Conservation (phyloP, 2,113 vertebrate genomes). For the Syrmaticus mikado region DNA sequence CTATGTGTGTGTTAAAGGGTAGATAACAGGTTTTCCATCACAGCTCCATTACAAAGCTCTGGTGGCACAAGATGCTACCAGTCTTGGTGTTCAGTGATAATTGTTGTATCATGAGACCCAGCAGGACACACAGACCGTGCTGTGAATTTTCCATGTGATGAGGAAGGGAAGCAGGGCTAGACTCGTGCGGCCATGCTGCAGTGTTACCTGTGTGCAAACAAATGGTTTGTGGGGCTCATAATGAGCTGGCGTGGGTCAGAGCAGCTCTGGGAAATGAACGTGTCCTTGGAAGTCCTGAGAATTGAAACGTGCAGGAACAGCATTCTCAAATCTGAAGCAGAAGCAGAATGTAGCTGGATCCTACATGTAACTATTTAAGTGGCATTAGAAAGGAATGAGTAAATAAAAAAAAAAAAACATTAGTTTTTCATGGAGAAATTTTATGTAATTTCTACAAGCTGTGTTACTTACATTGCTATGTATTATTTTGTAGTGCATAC, state of each 20-base stretch:
- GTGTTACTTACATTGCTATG: neutral
- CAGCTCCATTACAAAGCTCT: neutral
- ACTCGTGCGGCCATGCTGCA: neutral
- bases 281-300: neutral
- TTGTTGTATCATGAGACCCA: neutral
- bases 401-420: accelerated
- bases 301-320: accelerated
- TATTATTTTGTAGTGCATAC: neutral
- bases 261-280: neutral
- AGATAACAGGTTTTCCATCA: neutral
- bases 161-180: neutral
- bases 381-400: neutral
- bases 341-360: neutral
- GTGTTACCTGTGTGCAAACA: accelerated
- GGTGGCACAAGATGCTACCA: neutral
- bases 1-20: neutral
- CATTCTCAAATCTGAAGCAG: neutral
- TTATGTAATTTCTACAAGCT: neutral
- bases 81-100: neutral
- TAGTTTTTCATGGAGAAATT: neutral
- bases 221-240: accelerated
- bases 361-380: accelerated
- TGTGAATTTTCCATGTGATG: neutral
- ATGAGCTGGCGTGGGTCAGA: neutral
- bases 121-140: neutral